Evolutionary conservation across 2,113 vertebrate species (phyloP).

Genomic region (Asarcornis scutulata): DNA sequence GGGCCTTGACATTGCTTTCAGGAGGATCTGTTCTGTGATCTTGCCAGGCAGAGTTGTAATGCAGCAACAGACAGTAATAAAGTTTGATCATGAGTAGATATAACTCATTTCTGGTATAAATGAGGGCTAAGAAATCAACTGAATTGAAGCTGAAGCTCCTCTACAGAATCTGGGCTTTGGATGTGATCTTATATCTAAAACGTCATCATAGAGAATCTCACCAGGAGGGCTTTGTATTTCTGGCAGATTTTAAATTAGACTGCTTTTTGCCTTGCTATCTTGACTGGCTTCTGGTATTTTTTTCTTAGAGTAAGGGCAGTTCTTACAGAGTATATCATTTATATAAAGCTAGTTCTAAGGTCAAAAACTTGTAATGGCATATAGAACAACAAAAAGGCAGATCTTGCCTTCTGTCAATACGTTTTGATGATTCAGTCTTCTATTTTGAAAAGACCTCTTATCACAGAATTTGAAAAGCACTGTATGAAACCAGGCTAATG

Average conservation of each 20-base stretch:
- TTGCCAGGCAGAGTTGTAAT: not conserved
- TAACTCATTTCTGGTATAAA: not conserved
- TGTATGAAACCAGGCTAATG: not conserved
- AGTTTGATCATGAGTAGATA: not conserved
- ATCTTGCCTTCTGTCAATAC: not conserved
- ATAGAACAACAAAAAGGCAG: not conserved
- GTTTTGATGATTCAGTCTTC: not conserved
- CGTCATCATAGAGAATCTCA: not conserved
- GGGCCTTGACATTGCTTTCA: too few species aligned
- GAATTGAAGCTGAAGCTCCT: not conserved
- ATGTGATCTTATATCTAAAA: not conserved
- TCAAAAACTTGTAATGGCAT: not conserved
- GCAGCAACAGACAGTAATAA: not conserved
- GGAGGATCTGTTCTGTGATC: too few species aligned
- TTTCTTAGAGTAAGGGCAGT: not conserved
- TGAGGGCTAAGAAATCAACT: not conserved
- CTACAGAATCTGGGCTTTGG: not conserved
- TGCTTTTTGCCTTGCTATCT: not conserved
- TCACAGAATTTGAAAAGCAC: not conserved
- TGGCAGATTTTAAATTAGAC: constrained; percentile 9
- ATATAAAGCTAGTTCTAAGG: constrained; percentile 6
- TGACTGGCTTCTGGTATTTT: not conserved
- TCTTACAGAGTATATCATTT: not conserved
- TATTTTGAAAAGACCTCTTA: constrained; percentile 1
- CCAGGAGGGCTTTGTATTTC: not conserved